Conservation (phyloP, 2,797 vertebrate genomes). For the Micropoecilia bifurca region DNA sequence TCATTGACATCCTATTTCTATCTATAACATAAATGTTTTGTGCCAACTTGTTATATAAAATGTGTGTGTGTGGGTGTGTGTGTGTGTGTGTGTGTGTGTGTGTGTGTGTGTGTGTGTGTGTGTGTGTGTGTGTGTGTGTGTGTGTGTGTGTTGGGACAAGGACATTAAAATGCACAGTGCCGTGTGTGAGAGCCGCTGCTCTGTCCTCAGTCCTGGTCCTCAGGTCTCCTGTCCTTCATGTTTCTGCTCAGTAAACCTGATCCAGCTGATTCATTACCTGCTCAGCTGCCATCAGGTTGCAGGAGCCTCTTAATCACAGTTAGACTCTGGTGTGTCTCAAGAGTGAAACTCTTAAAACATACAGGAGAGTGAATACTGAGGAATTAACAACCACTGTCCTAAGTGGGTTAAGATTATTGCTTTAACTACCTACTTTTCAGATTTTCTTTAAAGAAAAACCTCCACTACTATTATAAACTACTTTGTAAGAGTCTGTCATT, state of each 20-base stretch:
- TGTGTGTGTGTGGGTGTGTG: too few species aligned
- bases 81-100: too few species aligned
- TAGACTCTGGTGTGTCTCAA: background rate
- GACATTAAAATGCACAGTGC: too few species aligned
- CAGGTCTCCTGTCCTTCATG: background rate
- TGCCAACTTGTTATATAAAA: too few species aligned
- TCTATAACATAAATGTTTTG: too few species aligned
- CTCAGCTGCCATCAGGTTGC: background rate
- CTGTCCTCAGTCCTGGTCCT: background rate
- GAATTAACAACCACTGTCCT: background rate
- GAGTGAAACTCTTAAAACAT: background rate
- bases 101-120: too few species aligned
- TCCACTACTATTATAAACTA: background rate
- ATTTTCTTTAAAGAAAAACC: background rate
- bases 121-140: too few species aligned
- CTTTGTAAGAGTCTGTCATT: background rate
- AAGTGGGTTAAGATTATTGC: background rate
- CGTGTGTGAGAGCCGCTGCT: background rate
- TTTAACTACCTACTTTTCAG: background rate
- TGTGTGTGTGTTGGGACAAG: too few species aligned
- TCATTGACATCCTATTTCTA: background rate
- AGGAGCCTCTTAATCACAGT: background rate
- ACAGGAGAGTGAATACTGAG: too few species aligned
- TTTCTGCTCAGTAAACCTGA: background rate
- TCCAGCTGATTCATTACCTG: background rate